These are phyloP conservation scores for Sarcophaga variegata DNA, from an alignment of 2,888 invertebrate species.

Conservation along the genomic window DNA sequence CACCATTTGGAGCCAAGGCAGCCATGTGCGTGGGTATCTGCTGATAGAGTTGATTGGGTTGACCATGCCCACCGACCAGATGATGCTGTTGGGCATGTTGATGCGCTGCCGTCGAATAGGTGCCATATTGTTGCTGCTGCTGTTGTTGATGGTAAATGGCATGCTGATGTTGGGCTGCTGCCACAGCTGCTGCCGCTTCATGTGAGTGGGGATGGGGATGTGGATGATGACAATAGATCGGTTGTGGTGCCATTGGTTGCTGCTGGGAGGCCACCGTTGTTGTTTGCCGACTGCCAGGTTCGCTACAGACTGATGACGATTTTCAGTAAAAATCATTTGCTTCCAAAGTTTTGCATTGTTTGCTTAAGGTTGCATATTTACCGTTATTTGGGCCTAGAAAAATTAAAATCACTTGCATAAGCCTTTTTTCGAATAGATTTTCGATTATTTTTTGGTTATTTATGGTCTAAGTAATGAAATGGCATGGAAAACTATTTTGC, in stretches of 20 bases:
- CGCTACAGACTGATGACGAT: conserved; percentile 84
- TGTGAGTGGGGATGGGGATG: conserved; percentile 82
- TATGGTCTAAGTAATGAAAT: neutral
- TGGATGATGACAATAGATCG: conserved; percentile 82
- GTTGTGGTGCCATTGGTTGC: conserved; percentile 79
- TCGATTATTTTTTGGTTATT: neutral
- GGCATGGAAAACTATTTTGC: neutral
- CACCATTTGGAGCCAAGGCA: conserved; percentile 73
- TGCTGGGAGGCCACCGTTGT: conserved; percentile 74
- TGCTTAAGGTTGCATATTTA: conserved; percentile 97
- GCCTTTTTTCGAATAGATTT: neutral
- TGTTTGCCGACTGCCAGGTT: conserved; percentile 76
- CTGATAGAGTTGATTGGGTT: conserved; percentile 81
- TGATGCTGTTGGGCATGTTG: conserved; percentile 77
- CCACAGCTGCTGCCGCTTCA: conserved; percentile 77
- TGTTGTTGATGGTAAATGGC: conserved; percentile 81
- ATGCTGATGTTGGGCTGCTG: conserved; percentile 83
- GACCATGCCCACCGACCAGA: conserved; percentile 76
- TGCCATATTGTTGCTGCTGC: conserved; percentile 79
- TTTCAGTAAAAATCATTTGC: conserved; percentile 97
- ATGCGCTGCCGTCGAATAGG: conserved; percentile 75
- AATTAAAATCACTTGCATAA: conserved; percentile 65
- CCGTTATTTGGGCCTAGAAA: conserved; percentile 87
- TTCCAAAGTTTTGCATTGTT: conserved; percentile 97
- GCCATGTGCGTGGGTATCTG: conserved; percentile 80